Conservation (phyloP, 2,113 vertebrate genomes). For the Mormyrus iriodes region DNA sequence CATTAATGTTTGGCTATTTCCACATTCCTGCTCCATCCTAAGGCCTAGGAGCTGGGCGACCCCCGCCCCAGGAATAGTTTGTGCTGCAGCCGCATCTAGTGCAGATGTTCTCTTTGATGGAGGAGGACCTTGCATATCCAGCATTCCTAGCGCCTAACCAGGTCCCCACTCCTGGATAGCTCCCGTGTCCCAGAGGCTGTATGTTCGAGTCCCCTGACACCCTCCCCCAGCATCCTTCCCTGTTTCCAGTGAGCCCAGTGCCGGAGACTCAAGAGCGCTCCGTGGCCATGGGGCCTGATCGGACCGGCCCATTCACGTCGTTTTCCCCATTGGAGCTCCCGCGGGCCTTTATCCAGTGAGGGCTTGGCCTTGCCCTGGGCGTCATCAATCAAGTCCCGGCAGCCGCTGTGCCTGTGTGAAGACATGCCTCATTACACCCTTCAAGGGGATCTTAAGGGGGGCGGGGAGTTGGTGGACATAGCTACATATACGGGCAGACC, state of each 20-base stretch:
- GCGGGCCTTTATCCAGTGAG: conserved; percentile 86
- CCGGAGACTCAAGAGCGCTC: conserved; percentile 66
- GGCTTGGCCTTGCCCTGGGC: conserved; percentile 88
- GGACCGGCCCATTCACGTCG: conserved; percentile 82
- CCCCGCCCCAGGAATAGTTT: neutral
- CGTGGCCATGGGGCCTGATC: conserved; percentile 73
- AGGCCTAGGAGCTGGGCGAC: neutral
- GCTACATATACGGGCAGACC: neutral
- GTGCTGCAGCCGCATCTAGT: neutral
- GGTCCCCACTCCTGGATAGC: neutral
- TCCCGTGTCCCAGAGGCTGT: conserved; percentile 18
- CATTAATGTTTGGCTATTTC: neutral
- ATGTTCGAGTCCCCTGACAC: conserved; percentile 28
- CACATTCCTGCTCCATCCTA: neutral
- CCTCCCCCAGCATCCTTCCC: conserved; percentile 30
- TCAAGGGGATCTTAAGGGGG: conserved; percentile 64
- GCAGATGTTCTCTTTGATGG: neutral
- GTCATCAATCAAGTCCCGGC: conserved; percentile 98
- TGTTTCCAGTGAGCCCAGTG: conserved; percentile 69
- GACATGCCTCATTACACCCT: conserved; percentile 86
- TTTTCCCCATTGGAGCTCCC: conserved; percentile 82
- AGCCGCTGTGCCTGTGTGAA: conserved; percentile 76
- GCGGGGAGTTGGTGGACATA: neutral
- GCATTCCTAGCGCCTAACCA: neutral
- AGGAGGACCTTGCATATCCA: neutral